A percentile compares a stretch with the other conserved stretches of the same genome.
Conservation (phyloP, 2,113 vertebrate species). For the Sander vitreus region DNA sequence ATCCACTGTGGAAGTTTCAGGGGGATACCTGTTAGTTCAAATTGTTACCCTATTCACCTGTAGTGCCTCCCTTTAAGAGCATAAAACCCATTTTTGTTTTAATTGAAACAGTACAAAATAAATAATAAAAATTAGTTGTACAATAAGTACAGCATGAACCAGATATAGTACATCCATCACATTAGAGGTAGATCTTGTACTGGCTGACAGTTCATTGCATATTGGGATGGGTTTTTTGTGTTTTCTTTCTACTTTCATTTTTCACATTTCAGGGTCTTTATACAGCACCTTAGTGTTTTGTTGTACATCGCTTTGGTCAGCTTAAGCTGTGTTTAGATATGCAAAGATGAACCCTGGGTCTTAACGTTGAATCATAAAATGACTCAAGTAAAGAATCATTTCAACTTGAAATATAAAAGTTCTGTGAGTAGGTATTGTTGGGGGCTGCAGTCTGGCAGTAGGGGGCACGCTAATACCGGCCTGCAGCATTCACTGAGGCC, state of each 20-base stretch:
- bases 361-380: background rate
- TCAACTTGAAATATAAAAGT: background rate
- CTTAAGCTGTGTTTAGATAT: too few species aligned
- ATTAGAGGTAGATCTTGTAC: background rate
- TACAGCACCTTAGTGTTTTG: too few species aligned
- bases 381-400: background rate
- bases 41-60: too few species aligned
- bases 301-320: too few species aligned
- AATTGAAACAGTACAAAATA: background rate
- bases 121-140: background rate
- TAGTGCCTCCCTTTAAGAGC: too few species aligned
- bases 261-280: too few species aligned
- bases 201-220: background rate
- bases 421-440: background rate
- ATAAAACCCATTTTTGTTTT: background rate
- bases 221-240: too few species aligned
- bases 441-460: slow-evolving; percentile 56
- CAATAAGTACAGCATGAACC: background rate
- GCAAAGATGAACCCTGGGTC: too few species aligned
- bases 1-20: too few species aligned
- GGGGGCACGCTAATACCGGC: slow-evolving; percentile 71
- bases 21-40: too few species aligned
- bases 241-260: too few species aligned
- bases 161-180: background rate
- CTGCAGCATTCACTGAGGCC: slow-evolving; percentile 18